These are phyloP conservation scores for Linnaemya tessellans DNA, from an alignment of 2,888 invertebrate genomes.

Conservation along the genomic window DNA sequence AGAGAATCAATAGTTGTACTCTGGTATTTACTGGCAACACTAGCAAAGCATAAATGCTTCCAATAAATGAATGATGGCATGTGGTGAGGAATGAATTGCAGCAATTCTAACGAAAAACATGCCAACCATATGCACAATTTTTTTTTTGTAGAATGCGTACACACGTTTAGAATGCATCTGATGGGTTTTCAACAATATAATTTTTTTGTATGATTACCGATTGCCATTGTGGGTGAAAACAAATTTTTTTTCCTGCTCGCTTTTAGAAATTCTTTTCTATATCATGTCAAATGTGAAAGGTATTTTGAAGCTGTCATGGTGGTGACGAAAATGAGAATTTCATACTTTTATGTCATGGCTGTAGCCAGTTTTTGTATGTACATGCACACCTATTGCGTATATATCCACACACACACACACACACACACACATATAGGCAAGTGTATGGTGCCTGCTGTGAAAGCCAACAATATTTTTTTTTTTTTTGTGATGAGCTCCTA, in stretches of 20 bases:
- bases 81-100: conserved; percentile 1
- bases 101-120: conserved; percentile 14
- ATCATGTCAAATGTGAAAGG: conserved; percentile 46
- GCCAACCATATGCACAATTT: not conserved
- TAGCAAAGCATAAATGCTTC: not conserved
- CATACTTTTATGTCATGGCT: not conserved
- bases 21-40: not conserved
- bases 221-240: conserved; percentile 45
- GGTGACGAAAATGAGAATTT: conserved; percentile 36
- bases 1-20: not conserved
- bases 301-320: conserved; percentile 30
- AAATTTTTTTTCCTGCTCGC: conserved; percentile 3
- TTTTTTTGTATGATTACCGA: conserved; percentile 47
- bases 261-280: conserved; percentile 42
- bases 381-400: not conserved
- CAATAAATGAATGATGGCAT: conserved; percentile 16
- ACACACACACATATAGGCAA: not conserved
- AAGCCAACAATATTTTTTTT: conserved; percentile 11
- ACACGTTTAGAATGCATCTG: conserved; percentile 45
- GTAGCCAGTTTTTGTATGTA: conserved; percentile 17
- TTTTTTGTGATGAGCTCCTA: conserved; percentile 12
- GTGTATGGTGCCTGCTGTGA: conserved; percentile 12
- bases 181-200: conserved; percentile 48
- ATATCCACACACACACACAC: not conserved
- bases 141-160: not conserved